Percentiles rank a stretch among this genome's conserved stretches.
Conservation (phyloP, 2,113 vertebrate species). For the Bujurquina vittata region DNA sequence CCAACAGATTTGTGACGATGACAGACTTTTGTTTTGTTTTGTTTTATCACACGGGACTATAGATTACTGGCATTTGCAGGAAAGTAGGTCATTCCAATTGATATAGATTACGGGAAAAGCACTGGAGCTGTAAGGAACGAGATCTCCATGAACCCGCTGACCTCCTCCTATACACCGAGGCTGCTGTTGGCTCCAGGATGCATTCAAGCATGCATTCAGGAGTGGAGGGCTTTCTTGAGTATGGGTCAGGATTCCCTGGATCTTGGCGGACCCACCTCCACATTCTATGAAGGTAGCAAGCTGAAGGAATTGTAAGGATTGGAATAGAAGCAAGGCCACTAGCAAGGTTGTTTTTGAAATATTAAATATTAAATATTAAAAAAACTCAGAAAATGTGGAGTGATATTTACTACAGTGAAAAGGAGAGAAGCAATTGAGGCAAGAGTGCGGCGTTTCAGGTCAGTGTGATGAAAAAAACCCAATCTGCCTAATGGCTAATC, state of each 20-base stretch:
- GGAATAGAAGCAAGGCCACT: neutral
- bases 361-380: too few species aligned
- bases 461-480: too few species aligned
- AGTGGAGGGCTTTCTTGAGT: slow-evolving; percentile 1
- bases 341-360: neutral
- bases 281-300: slow-evolving; percentile 25
- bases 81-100: slow-evolving; percentile 59
- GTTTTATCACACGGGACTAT: slow-evolving; percentile 25
- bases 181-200: slow-evolving; percentile 40
- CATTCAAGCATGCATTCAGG: neutral
- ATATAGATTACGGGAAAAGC: slow-evolving; percentile 39
- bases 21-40: slow-evolving; percentile 25
- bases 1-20: neutral
- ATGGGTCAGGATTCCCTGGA: slow-evolving; percentile 62
- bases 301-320: neutral
- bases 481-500: too few species aligned
- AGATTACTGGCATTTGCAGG: slow-evolving; percentile 38
- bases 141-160: slow-evolving; percentile 63
- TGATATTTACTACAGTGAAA: too few species aligned
- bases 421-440: too few species aligned
- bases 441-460: too few species aligned
- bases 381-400: too few species aligned
- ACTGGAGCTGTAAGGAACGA: slow-evolving; percentile 32
- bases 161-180: slow-evolving; percentile 39
- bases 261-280: slow-evolving; percentile 16